phyloP scores from a whole-genome alignment of 1,140 invertebrate genomes.

The Maniola jurtina region DNA sequence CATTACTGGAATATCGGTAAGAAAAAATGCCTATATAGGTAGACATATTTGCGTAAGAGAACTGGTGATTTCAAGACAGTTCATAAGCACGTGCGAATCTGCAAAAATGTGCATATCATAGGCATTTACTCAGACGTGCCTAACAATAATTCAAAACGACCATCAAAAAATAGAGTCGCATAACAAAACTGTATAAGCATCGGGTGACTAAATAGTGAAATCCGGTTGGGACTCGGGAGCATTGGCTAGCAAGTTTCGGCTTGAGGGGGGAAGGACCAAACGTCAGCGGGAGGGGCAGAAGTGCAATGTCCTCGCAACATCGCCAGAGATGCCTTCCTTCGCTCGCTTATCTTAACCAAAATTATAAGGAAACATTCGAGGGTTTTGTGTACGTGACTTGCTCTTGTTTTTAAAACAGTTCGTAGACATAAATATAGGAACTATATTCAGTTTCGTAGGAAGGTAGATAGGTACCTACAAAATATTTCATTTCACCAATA shows the following conservation, averaged over 20 bases:
- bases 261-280: slow-evolving; percentile 64
- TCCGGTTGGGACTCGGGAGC: slow-evolving; percentile 63
- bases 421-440: background rate
- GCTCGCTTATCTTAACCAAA: slow-evolving; percentile 53
- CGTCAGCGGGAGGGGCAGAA: slow-evolving; percentile 52
- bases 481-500: too few species aligned
- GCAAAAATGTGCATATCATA: slow-evolving; percentile 21
- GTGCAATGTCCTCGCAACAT: slow-evolving; percentile 78
- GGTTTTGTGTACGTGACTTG: slow-evolving; percentile 32
- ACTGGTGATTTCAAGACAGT: background rate
- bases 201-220: slow-evolving; percentile 66
- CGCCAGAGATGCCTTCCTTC: slow-evolving; percentile 60
- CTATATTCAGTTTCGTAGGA: too few species aligned
- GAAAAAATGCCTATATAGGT: too few species aligned
- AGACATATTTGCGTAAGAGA: too few species aligned
- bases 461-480: too few species aligned
- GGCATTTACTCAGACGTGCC: slow-evolving; percentile 20
- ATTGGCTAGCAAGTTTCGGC: slow-evolving; percentile 69
- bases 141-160: background rate
- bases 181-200: slow-evolving; percentile 36
- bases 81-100: slow-evolving; percentile 16
- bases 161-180: slow-evolving; percentile 22
- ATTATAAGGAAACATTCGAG: slow-evolving; percentile 51
- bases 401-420: slow-evolving; percentile 22
- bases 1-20: too few species aligned